Conservation (phyloP, 2,888 invertebrate species). For the Andrena camellia region DNA sequence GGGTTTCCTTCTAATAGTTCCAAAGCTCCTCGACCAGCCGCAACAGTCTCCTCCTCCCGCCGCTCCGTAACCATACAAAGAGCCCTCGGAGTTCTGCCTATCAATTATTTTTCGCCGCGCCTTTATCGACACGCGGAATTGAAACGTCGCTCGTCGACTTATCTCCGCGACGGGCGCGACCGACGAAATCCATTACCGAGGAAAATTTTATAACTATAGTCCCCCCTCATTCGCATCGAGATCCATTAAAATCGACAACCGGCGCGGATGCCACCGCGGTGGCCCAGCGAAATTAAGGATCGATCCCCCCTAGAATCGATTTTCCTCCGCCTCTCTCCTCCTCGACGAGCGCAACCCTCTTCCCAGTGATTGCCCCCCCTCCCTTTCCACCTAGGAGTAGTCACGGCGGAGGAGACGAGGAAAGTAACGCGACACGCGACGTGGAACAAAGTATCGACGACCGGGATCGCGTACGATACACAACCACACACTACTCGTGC, state of each 20-base stretch:
- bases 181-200: conserved; percentile 29
- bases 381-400: conserved; percentile 19
- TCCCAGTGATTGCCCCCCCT: background rate
- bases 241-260: conserved; percentile 31
- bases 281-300: too few species aligned
- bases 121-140: conserved; percentile 31
- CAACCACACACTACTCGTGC: background rate
- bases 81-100: background rate
- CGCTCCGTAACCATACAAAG: background rate
- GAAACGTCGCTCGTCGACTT: conserved; percentile 38
- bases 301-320: conserved; percentile 14
- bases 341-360: too few species aligned
- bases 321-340: background rate
- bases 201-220: conserved; percentile 16
- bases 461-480: background rate
- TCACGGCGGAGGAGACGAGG: background rate
- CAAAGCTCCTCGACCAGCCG: background rate
- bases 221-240: conserved; percentile 5
- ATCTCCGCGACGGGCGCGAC: background rate
- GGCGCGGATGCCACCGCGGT: background rate
- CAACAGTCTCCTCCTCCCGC: background rate
- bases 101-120: background rate
- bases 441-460: conserved; percentile 40
- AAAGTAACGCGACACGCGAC: conserved; percentile 13
- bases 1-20: background rate